Evolutionary conservation across 2,113 vertebrate species (phyloP).

Genomic region (Polypterus bichir): DNA sequence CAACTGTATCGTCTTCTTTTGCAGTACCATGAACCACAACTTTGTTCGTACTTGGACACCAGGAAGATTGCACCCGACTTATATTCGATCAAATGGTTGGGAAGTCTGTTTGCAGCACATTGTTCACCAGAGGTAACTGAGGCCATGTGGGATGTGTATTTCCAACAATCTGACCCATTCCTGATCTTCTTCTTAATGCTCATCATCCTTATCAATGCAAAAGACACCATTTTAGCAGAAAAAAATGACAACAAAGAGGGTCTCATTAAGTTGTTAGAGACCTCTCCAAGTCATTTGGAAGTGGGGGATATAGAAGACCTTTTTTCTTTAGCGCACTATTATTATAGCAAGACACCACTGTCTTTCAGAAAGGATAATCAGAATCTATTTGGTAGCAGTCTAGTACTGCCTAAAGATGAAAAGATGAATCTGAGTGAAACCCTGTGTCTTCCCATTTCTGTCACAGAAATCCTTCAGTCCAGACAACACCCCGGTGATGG

Average conservation of each 20-base stretch:
- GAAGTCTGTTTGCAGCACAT: slow-evolving; percentile 60
- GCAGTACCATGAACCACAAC: slow-evolving; percentile 67
- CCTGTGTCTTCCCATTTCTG: slow-evolving; percentile 57
- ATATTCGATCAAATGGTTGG: slow-evolving; percentile 70
- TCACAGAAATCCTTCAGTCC: slow-evolving; percentile 67
- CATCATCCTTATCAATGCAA: slow-evolving; percentile 69
- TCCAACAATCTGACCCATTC: slow-evolving; percentile 66
- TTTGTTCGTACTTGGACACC: slow-evolving; percentile 66
- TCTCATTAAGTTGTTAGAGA: slow-evolving; percentile 54
- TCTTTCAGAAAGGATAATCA: slow-evolving; percentile 68
- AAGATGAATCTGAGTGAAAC: slow-evolving; percentile 63
- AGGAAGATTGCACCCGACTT: slow-evolving; percentile 70
- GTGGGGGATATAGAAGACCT: slow-evolving; percentile 63
- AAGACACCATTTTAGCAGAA: slow-evolving; percentile 57
- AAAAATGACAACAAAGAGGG: slow-evolving; percentile 56
- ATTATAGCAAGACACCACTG: slow-evolving; percentile 63
- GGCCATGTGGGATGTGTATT: slow-evolving; percentile 65
- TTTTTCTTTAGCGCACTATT: slow-evolving; percentile 64
- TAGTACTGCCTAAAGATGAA: slow-evolving; percentile 60
- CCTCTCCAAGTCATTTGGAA: slow-evolving; percentile 52
- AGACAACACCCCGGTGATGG: slow-evolving; percentile 60
- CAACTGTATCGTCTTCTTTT: slow-evolving; percentile 63
- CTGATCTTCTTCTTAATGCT: slow-evolving; percentile 72
- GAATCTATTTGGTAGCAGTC: slow-evolving; percentile 58
- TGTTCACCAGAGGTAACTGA: slow-evolving; percentile 58